Conservation (phyloP, 2,113 vertebrate species). For the Macaca nemestrina region DNA sequence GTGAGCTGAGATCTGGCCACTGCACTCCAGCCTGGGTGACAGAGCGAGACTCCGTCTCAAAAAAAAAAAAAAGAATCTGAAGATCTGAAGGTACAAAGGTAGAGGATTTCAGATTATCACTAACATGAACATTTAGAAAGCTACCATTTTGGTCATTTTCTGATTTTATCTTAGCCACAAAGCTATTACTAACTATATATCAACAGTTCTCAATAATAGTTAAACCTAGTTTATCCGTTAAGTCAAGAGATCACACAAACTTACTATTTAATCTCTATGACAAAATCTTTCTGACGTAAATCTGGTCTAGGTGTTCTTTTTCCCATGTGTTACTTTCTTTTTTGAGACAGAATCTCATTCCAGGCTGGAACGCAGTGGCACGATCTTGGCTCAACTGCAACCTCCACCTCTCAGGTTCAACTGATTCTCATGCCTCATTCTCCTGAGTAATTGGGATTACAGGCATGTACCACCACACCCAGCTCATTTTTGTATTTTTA, state of each 20-base stretch:
- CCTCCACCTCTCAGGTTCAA: too few relatives aligned
- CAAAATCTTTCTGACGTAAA: neutral
- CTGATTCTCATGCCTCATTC: too few relatives aligned
- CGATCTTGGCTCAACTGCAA: too few relatives aligned
- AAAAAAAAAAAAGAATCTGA: neutral
- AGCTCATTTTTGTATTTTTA: too few relatives aligned
- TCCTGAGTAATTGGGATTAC: too few relatives aligned
- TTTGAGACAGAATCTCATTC: too few relatives aligned
- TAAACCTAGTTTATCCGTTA: slow-evolving; percentile 40
- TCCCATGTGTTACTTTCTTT: neutral
- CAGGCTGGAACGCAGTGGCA: too few relatives aligned
- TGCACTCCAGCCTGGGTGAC: too few relatives aligned
- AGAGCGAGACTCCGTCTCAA: too few relatives aligned
- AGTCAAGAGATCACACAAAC: neutral
- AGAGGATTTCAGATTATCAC: neutral
- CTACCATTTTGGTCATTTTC: neutral
- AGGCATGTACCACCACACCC: too few relatives aligned
- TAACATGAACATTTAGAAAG: neutral
- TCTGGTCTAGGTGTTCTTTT: neutral
- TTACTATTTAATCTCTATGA: slow-evolving; percentile 29
- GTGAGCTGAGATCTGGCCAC: too few relatives aligned
- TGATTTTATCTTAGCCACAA: slow-evolving; percentile 2
- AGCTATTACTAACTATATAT: neutral
- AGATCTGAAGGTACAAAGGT: neutral
- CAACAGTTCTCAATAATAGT: neutral